Evolutionary conservation across 1,140 invertebrate genomes (phyloP).

Genomic region (Dendrolimus kikuchii): DNA sequence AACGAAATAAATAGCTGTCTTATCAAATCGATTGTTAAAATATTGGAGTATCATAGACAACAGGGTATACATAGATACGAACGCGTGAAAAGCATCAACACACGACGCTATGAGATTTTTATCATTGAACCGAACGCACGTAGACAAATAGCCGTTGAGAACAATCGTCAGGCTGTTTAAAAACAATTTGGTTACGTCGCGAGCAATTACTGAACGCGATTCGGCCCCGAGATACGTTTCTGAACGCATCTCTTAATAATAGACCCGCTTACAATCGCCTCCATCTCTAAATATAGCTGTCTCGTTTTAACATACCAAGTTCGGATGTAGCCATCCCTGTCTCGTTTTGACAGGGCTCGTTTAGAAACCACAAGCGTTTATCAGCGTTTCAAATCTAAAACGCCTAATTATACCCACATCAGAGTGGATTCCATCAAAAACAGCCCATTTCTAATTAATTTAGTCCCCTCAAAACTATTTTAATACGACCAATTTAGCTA

Average conservation of each 20-base stretch:
- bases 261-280: conserved; percentile 49
- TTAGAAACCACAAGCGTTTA: conserved; percentile 45
- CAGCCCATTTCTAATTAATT: conserved; percentile 68
- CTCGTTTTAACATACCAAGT: conserved; percentile 25
- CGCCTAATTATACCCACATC: conserved; percentile 70
- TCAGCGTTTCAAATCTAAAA: conserved; percentile 58
- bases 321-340: conserved; percentile 24
- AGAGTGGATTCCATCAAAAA: conserved; percentile 52
- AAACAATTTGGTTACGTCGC: conserved; percentile 65
- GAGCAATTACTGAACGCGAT: conserved; percentile 63
- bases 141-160: conserved; percentile 66
- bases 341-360: conserved; percentile 49
- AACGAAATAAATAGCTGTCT: too few species aligned
- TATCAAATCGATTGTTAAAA: too few species aligned
- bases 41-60: too few species aligned
- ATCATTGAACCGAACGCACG: conserved; percentile 39
- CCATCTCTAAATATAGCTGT: conserved; percentile 36
- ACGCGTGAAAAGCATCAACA: conserved; percentile 15
- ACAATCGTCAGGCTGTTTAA: conserved; percentile 63
- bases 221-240: conserved; percentile 42
- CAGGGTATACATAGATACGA: background rate
- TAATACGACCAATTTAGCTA: conserved; percentile 65
- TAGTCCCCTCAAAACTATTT: conserved; percentile 63
- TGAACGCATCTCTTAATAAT: conserved; percentile 66
- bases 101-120: conserved; percentile 31